Evolutionary conservation across 2,797 vertebrate genomes (phyloP), one percentile per base, ranked within the genome.

Genomic region (Xenops minutus): DNA sequence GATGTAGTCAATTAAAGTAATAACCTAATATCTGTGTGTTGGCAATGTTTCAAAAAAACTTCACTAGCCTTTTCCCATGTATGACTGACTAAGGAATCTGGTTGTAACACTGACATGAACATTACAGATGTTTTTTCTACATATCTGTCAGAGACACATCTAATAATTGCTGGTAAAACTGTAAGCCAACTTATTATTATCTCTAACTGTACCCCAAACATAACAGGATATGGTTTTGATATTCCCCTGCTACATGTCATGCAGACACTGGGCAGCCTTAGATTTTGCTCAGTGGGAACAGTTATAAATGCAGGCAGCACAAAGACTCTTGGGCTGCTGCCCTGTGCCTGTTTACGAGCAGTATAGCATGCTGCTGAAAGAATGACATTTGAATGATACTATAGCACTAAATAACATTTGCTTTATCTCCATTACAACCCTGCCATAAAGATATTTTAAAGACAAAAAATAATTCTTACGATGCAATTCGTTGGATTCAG

Each of bases 1-100:
- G 92, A 93, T 76, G 81, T 48, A 91, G 78, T 91, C 94, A 94
- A 94, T 95, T 96, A 85, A 92, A 96, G 48, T 75, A 95, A 90
- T 85, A 91, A 92, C 56, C 56, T 54, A 91, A 90, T 86, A 93
- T 37, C 88, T 34, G 7, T 48, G 61, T 23, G 43, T 54, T 94
- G 81, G 85, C 78, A 76, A 43, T 9, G 6, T 55, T 85, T 92
- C 89, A 93, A 87, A 93, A 93, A 93, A 55, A 30, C 16, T 87
- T 91, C 58, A 39, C 52, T 41, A 62, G 59, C 43, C 55, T 85
- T 91, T 96, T 95, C 77, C 48, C 88, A 52, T 37, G 51, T 48
- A 89, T 10, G 39, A 92, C 39, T 37, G 74, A 68, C 41, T 56
- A 36, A 78, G 34, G 41, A 84, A 83, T 86, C 51, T 83, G 61